These are phyloP conservation scores for Fregata magnificens DNA, from an alignment of 2,113 vertebrate species.

Conservation along the genomic window DNA sequence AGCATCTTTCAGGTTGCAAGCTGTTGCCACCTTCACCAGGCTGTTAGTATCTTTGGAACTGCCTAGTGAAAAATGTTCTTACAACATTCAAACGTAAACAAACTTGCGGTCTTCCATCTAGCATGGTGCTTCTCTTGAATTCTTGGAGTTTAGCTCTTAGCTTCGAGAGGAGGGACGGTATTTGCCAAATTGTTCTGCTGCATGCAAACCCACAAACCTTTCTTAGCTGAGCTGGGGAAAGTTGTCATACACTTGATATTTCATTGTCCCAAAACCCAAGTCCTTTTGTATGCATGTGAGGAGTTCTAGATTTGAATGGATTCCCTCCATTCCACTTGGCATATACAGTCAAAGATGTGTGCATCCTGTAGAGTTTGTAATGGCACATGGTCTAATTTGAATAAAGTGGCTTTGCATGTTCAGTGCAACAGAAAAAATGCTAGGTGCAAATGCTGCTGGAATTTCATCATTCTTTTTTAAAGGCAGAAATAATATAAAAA, in stretches of 20 bases:
- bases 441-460: not conserved
- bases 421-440: not conserved
- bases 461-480: not conserved
- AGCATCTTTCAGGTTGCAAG: not conserved
- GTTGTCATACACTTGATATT: not conserved
- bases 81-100: not conserved
- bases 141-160: not conserved
- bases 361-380: not conserved
- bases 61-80: not conserved
- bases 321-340: not conserved
- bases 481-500: not conserved
- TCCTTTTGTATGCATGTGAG: not conserved
- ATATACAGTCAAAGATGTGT: not conserved
- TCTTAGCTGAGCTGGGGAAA: not conserved
- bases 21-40: not conserved
- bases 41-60: not conserved
- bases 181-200: not conserved
- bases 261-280: not conserved
- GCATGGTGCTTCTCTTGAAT: not conserved
- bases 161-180: not conserved
- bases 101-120: not conserved
- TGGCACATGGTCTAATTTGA: not conserved
- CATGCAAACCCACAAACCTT: not conserved
- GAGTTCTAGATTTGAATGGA: not conserved
- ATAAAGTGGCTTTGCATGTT: not conserved